Evolutionary conservation across 2,888 invertebrate genomes (phyloP), one percentile per base, ranked within the genome.

Genomic region (Chrysolina americana): DNA sequence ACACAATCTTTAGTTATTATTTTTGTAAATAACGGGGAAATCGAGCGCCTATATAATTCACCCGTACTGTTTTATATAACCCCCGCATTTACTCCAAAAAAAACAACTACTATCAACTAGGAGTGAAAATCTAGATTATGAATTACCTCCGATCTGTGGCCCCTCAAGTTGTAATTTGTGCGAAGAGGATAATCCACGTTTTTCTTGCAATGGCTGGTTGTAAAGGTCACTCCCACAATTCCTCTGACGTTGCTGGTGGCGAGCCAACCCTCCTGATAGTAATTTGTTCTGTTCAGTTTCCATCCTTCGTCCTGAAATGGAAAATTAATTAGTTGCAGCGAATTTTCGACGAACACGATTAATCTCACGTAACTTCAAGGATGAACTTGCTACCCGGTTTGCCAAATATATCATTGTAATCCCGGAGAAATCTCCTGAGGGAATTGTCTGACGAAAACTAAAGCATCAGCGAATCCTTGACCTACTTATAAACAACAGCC

Each of bases 201-300:
- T 83, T 95, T 94, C 83, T 94, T 93, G 89, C 96, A 96, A 88
- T 97, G 96, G 78, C 97, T 96, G 65, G 98, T 96, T 71, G 98
- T 98, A 89, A 97, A 98, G 73, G 98, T 98, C 69, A 98, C 97
- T 72, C 98, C 98, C 72, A 98, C 97, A 82, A 98, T 94, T 56
- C 98, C 97, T 83, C 96, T 92, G 75, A 96, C 94, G 88, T 98
- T 98, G 82, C 98, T 98, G 63, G 96, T 96, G 77, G 98, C 97
- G 86, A 98, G 90, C 98, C 98, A 98, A 65, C 98, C 98, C 89
- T 98, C 98, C 89, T 98, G 97, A 87, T 98, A 98, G 89, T 98
- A 98, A 90, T 97, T 96, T 85, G 95, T 95, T 83, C 97, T 92
- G 89, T 97, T 97, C 84, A 98, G 89, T 89, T 97, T 97, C 98